Conservation (phyloP, 2,113 vertebrate genomes). For the Lepus europaeus region DNA sequence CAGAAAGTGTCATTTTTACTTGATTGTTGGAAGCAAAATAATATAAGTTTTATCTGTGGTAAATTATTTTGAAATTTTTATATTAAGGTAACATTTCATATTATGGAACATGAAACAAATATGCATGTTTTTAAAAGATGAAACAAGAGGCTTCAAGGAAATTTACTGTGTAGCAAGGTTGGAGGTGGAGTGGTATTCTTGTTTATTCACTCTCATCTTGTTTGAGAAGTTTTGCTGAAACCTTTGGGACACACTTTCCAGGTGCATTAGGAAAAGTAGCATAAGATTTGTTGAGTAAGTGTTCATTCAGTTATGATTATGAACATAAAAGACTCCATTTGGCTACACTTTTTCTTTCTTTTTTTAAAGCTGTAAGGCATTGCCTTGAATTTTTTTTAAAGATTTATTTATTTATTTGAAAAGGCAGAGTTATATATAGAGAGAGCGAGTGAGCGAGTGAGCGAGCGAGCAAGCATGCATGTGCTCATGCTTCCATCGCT, state of each 20-base stretch:
- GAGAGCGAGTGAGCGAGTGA: too few species aligned
- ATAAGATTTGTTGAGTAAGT: background rate
- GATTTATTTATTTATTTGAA: too few species aligned
- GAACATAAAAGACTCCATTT: background rate
- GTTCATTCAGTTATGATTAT: background rate
- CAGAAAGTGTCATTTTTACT: slow-evolving; percentile 11
- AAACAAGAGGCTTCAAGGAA: slow-evolving; percentile 1
- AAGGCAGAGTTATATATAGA: too few species aligned
- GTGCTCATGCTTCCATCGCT: too few species aligned
- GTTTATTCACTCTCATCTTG: background rate
- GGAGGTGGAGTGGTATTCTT: background rate
- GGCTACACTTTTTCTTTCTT: background rate
- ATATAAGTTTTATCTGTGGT: slow-evolving; percentile 3
- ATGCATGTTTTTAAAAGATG: background rate
- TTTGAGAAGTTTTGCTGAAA: slow-evolving; percentile 15
- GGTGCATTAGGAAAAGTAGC: background rate
- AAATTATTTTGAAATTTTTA: slow-evolving; percentile 39
- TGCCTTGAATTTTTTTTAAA: too few species aligned
- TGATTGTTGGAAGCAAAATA: background rate
- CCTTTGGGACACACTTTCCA: background rate
- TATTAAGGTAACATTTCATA: background rate
- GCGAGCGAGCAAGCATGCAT: too few species aligned
- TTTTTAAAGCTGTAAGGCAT: too few species aligned
- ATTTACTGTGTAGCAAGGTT: background rate
- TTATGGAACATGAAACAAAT: slow-evolving; percentile 20